phyloP scores from a whole-genome alignment of 1,140 invertebrate genomes.

The Coelopa frigida region DNA sequence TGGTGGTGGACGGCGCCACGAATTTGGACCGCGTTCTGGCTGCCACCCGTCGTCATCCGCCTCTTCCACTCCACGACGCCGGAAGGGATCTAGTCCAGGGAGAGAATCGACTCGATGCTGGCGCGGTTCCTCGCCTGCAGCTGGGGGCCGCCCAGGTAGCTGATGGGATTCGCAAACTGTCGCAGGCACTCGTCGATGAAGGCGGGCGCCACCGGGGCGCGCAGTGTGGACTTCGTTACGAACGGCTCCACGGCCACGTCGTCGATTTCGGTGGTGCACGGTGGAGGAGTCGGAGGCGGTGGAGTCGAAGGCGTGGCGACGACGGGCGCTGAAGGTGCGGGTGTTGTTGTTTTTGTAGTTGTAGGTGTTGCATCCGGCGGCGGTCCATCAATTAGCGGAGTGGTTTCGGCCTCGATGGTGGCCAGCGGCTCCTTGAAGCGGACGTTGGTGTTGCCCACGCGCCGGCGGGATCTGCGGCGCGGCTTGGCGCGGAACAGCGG shows the following conservation, averaged over 20 bases:
- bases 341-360: neutral
- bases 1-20: too few relatives aligned
- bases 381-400: too few relatives aligned
- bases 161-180: conserved; percentile 61
- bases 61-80: too few relatives aligned
- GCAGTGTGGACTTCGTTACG: conserved; percentile 9
- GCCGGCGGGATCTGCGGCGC: too few relatives aligned
- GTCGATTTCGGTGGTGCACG: conserved; percentile 16
- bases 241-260: conserved; percentile 12
- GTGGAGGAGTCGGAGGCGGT: conserved; percentile 3
- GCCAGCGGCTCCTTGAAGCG: too few relatives aligned
- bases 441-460: too few relatives aligned
- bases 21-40: too few relatives aligned
- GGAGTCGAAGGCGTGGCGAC: conserved; percentile 1
- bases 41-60: too few relatives aligned
- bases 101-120: conserved; percentile 63
- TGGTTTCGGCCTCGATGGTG: too few relatives aligned
- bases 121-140: conserved; percentile 49
- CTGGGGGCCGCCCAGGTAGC: conserved; percentile 61
- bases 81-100: conserved; percentile 60
- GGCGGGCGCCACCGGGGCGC: conserved; percentile 10
- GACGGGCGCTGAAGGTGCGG: neutral
- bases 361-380: too few relatives aligned
- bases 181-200: conserved; percentile 44
- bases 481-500: too few relatives aligned